phyloP scores from a whole-genome alignment of 2,797 vertebrate species.

The Hoplostethus mediterraneus region DNA sequence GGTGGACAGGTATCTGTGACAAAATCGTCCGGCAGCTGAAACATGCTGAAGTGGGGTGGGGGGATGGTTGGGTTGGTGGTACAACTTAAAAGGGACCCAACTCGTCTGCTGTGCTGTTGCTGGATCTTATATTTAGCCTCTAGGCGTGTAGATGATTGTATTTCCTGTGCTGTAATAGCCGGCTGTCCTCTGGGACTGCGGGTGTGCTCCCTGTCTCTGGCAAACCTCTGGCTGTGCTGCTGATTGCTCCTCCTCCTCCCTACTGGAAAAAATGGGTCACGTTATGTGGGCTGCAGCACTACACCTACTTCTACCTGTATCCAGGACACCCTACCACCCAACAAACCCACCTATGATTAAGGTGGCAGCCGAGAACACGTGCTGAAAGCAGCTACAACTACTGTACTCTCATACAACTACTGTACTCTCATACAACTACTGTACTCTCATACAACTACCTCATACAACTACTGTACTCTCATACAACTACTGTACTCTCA shows the following conservation, averaged over 20 bases:
- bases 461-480: too few relatives aligned
- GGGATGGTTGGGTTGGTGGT: constrained; percentile 42
- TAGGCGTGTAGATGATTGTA: constrained; percentile 78
- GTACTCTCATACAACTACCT: too few relatives aligned
- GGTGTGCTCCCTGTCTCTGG: constrained; percentile 68
- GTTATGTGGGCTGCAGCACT: constrained; percentile 61
- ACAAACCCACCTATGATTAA: not conserved
- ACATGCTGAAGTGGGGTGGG: constrained; percentile 40
- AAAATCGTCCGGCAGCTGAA: constrained; percentile 49
- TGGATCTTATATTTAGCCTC: constrained; percentile 75
- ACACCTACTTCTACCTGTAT: constrained; percentile 56
- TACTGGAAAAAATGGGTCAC: constrained; percentile 78
- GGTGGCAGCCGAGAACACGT: constrained; percentile 16
- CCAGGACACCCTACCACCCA: constrained; percentile 31
- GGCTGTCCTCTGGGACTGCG: constrained; percentile 71
- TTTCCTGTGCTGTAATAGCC: constrained; percentile 80
- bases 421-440: too few relatives aligned
- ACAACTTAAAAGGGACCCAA: constrained; percentile 64
- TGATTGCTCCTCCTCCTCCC: constrained; percentile 76
- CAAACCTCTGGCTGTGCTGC: constrained; percentile 64
- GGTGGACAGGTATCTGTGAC: constrained; percentile 57
- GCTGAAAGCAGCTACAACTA: too few relatives aligned
- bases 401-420: too few relatives aligned
- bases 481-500: too few relatives aligned
- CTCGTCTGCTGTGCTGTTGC: constrained; percentile 61